Conservation (phyloP, 2,888 invertebrate species). For the Andrena minutula region DNA sequence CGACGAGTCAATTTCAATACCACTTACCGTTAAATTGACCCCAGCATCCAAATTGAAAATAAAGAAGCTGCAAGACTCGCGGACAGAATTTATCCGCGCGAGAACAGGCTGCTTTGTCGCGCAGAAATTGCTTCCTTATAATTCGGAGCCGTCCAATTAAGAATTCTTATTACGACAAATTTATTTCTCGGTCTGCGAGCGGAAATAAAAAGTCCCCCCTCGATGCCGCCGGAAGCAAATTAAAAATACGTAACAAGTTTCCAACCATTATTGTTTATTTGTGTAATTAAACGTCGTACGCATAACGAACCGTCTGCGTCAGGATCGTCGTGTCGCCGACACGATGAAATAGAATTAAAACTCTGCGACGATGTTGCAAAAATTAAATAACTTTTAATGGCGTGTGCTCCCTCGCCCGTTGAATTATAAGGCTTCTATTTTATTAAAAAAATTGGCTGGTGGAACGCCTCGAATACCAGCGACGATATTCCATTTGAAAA, state of each 20-base stretch:
- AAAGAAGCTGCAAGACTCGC: no score
- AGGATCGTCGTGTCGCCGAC: no score
- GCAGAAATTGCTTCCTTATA: background rate
- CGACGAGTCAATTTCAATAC: no score
- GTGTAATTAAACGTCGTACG: slow-evolving; percentile 4
- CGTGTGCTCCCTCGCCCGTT: background rate
- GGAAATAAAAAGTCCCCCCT: background rate
- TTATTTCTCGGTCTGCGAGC: background rate
- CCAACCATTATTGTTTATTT: background rate
- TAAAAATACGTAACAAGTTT: slow-evolving; percentile 13
- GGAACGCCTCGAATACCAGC: background rate
- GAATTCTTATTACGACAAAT: slow-evolving; percentile 1
- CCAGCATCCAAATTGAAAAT: no score
- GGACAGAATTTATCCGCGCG: background rate
- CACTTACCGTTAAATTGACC: no score
- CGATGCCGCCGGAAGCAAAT: background rate
- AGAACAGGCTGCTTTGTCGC: background rate
- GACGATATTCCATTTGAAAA: no score
- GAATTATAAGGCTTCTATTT: background rate
- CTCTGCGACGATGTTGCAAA: background rate
- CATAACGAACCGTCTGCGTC: background rate
- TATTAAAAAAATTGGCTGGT: slow-evolving; percentile 4
- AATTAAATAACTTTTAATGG: slow-evolving; percentile 50
- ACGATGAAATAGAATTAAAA: background rate
- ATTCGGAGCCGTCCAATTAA: background rate